A percentile compares a stretch with the other conserved stretches of the same genome.
Conservation (phyloP, 2,797 vertebrate genomes). For the Corythornis leucogaster region DNA sequence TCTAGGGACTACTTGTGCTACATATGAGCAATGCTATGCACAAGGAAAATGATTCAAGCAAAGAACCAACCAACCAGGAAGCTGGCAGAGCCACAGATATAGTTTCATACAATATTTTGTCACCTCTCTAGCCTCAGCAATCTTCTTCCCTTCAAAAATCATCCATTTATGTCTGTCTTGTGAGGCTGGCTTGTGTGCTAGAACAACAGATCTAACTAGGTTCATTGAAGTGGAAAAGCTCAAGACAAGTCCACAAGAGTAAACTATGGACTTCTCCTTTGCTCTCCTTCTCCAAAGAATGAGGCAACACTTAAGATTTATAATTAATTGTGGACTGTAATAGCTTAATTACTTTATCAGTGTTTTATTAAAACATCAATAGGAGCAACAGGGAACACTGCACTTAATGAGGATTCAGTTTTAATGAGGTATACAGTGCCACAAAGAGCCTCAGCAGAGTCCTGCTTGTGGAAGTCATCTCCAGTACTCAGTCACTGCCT, state of each 20-base stretch:
- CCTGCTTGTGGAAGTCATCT: not conserved
- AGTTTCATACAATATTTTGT: not conserved
- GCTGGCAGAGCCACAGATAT: not conserved
- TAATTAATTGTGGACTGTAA: rapidly evolving
- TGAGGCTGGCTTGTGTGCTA: not conserved
- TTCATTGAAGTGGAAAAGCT: not conserved
- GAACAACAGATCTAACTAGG: not conserved
- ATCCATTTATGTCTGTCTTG: rapidly evolving
- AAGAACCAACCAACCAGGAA: not conserved
- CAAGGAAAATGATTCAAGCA: not conserved
- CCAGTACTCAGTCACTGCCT: not conserved
- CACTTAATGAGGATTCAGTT: constrained; percentile 6
- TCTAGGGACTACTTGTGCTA: rapidly evolving
- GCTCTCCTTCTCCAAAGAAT: not conserved
- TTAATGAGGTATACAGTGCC: not conserved
- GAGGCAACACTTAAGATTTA: not conserved
- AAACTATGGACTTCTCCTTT: not conserved
- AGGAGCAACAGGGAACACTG: not conserved
- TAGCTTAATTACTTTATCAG: not conserved
- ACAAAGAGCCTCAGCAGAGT: not conserved
- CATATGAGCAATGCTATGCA: rapidly evolving
- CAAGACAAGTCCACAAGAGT: not conserved
- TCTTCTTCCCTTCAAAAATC: not conserved
- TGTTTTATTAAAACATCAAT: not conserved
- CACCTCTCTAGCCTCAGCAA: not conserved